Percentiles rank a stretch among this genome's conserved stretches.
These are phyloP conservation scores for Chinchilla lanigera DNA, from an alignment of 2,113 vertebrate genomes.

Conservation along the genomic window DNA sequence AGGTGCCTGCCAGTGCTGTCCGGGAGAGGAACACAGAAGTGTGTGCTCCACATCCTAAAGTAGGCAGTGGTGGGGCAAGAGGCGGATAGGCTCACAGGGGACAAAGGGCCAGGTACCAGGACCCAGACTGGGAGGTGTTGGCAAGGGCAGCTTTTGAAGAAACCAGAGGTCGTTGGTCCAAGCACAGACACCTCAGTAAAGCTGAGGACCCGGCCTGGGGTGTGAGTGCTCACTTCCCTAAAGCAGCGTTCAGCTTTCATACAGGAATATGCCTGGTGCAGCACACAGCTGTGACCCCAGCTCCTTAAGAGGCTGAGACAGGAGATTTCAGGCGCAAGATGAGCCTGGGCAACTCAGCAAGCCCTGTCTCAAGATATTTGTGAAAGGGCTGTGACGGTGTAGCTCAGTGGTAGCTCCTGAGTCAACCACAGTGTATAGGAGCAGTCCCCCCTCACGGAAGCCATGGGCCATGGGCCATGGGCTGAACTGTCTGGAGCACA, in stretches of 20 bases:
- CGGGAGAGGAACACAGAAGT: background rate
- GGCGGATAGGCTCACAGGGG: background rate
- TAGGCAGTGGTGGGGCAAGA: background rate
- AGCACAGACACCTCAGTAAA: background rate
- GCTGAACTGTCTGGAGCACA: background rate
- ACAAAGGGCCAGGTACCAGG: background rate
- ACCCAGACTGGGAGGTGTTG: background rate
- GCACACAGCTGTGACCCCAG: background rate
- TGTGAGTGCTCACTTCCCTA: constrained; percentile 19
- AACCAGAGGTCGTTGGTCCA: background rate
- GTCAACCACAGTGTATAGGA: background rate
- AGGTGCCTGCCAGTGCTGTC: background rate
- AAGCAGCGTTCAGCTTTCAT: background rate
- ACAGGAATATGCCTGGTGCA: background rate
- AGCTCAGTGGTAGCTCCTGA: background rate
- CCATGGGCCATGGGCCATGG: background rate
- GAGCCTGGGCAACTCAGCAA: background rate
- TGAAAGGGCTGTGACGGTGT: background rate
- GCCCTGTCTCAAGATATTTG: background rate
- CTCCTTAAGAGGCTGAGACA: background rate
- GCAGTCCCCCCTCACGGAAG: background rate
- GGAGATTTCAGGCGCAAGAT: background rate
- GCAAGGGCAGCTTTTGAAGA: constrained; percentile 19
- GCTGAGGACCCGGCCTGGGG: background rate
- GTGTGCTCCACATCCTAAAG: background rate